These are phyloP conservation scores for Odontomyia ornata DNA, from an alignment of 2,888 invertebrate genomes.

Conservation along the genomic window DNA sequence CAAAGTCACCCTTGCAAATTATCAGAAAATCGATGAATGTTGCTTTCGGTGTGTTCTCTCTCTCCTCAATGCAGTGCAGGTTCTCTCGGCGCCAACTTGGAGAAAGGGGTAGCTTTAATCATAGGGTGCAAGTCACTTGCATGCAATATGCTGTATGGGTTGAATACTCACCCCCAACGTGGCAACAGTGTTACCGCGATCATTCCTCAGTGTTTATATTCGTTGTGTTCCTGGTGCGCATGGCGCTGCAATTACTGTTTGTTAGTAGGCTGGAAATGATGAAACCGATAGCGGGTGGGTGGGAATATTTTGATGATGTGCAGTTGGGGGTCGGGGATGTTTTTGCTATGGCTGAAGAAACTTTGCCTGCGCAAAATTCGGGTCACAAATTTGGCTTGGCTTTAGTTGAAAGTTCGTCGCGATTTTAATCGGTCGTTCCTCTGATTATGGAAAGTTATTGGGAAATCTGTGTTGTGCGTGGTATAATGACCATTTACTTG, in stretches of 20 bases:
- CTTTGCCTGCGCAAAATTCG: conserved; percentile 41
- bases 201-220: not conserved
- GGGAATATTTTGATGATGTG: not conserved
- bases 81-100: not conserved
- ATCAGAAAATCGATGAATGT: conserved; percentile 41
- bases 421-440: conserved; percentile 45
- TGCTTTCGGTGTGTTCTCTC: not conserved
- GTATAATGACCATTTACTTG: not conserved
- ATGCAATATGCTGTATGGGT: not conserved
- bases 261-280: not conserved
- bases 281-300: not conserved
- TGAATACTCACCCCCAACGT: not conserved
- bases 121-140: not conserved
- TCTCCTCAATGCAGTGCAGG: not conserved
- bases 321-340: not conserved
- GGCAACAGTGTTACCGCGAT: conserved; percentile 2
- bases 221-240: conserved; percentile 21
- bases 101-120: conserved; percentile 23
- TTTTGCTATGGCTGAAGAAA: conserved; percentile 30
- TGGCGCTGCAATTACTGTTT: conserved; percentile 15
- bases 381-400: conserved; percentile 42
- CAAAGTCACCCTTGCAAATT: conserved; percentile 39
- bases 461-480: not conserved
- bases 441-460: not conserved
- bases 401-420: conserved; percentile 47